Conservation (phyloP, 2,113 vertebrate species). For the Lampris megalopsis region DNA sequence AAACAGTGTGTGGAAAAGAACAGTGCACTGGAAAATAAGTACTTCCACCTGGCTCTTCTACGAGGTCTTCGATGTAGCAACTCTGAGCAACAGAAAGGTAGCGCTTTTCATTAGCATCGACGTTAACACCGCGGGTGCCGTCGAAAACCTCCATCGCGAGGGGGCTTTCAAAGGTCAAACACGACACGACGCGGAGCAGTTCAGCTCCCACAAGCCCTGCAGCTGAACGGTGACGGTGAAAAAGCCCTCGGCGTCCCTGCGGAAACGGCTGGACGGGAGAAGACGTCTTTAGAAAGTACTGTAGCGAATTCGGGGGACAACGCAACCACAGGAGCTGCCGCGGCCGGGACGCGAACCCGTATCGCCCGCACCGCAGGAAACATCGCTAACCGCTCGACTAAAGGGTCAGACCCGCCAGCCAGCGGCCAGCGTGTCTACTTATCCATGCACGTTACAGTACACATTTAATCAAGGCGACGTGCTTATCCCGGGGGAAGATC, state of each 20-base stretch:
- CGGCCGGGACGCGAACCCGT: too few species aligned
- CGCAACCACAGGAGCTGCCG: too few species aligned
- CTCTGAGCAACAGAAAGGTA: background rate
- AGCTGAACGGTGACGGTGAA: slow-evolving; percentile 11
- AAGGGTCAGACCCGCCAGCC: too few species aligned
- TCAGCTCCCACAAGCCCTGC: slow-evolving; percentile 8
- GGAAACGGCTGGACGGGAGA: slow-evolving; percentile 37
- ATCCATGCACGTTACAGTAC: too few species aligned
- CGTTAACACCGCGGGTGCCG: background rate
- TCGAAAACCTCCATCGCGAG: background rate
- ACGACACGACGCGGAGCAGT: slow-evolving; percentile 1
- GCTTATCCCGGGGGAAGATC: slow-evolving; percentile 7
- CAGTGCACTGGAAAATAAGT: background rate
- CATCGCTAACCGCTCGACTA: too few species aligned
- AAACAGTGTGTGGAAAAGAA: too few species aligned
- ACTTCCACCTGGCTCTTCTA: background rate
- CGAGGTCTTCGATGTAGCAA: background rate
- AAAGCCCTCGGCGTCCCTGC: slow-evolving; percentile 1
- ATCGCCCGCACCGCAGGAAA: too few species aligned
- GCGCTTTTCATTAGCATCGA: background rate
- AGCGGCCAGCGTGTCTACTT: too few species aligned
- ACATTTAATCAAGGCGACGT: slow-evolving; percentile 51
- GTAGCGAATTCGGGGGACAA: too few species aligned
- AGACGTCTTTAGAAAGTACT: slow-evolving; percentile 35
- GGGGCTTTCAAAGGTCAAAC: slow-evolving; percentile 19